Evolutionary conservation across 2,888 invertebrate species (phyloP).

Genomic region (Plutella xylostella): DNA sequence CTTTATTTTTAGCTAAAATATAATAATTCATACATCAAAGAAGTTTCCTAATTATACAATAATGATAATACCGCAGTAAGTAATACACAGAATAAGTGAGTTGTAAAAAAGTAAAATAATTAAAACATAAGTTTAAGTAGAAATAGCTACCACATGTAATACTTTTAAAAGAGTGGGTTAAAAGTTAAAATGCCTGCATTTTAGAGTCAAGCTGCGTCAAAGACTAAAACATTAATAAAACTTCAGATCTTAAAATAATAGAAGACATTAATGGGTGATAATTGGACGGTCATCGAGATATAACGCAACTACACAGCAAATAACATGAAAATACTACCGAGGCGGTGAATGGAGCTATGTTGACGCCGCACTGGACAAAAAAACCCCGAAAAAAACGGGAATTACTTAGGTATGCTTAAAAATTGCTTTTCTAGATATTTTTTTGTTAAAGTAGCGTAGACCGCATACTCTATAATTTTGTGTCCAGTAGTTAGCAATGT

Average conservation of each 20-base stretch:
- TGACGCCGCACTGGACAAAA: no score
- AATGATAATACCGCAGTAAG: conserved; percentile 53
- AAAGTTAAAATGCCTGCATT: conserved; percentile 23
- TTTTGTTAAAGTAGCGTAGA: no score
- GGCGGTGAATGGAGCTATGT: no score
- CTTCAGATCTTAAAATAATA: conserved; percentile 35
- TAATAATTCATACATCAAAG: conserved; percentile 70
- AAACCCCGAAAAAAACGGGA: no score
- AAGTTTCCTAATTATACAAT: conserved; percentile 51
- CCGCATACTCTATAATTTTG: no score
- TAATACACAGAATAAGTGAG: conserved; percentile 29
- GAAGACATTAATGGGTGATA: conserved; percentile 26
- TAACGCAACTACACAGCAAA: conserved; percentile 15
- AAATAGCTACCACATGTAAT: conserved; percentile 48
- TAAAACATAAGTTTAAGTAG: conserved; percentile 26
- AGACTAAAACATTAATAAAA: conserved; percentile 18
- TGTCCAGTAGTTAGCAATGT: no score
- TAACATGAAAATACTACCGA: conserved; percentile 13
- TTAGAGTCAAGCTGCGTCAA: conserved; percentile 31
- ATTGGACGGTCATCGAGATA: conserved; percentile 54
- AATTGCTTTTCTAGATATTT: no score
- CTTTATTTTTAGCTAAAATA: conserved; percentile 71
- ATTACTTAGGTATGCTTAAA: no score
- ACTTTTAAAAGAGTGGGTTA: conserved; percentile 23
- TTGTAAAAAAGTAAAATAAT: conserved; percentile 24